phyloP scores from a whole-genome alignment of 2,797 vertebrate genomes.

The Octomys mimax region DNA sequence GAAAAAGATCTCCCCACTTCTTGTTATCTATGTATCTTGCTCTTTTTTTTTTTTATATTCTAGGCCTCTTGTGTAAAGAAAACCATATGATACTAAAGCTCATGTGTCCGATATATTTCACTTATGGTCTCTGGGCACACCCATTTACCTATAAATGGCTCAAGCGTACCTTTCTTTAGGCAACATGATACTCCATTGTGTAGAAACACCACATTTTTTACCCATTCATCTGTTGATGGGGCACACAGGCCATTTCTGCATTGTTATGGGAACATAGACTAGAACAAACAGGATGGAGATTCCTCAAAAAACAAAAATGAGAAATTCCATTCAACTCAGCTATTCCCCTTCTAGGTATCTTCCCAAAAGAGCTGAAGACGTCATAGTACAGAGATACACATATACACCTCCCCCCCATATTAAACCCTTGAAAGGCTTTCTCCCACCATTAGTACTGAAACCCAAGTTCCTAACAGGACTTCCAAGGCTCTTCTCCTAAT shows the following conservation, averaged over 20 bases:
- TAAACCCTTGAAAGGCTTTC: background rate
- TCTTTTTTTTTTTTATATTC: background rate
- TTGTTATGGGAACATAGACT: background rate
- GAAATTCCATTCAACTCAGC: background rate
- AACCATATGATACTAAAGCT: background rate
- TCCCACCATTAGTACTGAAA: background rate
- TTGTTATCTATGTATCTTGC: background rate
- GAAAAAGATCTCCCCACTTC: background rate
- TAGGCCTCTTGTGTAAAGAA: background rate
- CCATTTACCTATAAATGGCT: background rate
- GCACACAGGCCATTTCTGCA: background rate
- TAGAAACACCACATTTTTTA: background rate
- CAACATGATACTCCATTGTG: background rate
- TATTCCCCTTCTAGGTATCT: background rate
- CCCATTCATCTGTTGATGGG: background rate
- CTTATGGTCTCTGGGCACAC: background rate
- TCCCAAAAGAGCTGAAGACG: background rate
- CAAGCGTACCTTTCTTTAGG: background rate
- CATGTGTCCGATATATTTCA: background rate
- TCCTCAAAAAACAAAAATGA: background rate
- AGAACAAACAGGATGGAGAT: background rate
- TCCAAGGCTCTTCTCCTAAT: background rate
- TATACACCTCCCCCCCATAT: background rate
- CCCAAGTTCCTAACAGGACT: background rate
- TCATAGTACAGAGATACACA: background rate